phyloP scores from a whole-genome alignment of 2,888 invertebrate genomes.

The Cerceris rybyensis region DNA sequence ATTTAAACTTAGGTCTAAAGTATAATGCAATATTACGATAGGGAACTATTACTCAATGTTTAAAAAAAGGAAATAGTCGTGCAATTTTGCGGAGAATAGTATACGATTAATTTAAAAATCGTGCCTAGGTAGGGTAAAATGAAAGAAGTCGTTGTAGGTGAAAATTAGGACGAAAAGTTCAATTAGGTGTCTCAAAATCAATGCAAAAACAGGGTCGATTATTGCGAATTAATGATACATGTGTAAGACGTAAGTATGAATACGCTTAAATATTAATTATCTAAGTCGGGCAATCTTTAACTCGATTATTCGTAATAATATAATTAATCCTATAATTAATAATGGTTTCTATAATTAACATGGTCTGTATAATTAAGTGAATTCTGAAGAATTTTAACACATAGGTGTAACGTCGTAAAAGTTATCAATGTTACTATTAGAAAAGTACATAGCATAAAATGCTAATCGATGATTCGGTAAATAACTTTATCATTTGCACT shows the following conservation, averaged over 20 bases:
- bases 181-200: conserved; percentile 62
- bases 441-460: neutral
- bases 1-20: conserved; percentile 12
- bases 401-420: conserved; percentile 52
- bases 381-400: conserved; percentile 44
- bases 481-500: neutral
- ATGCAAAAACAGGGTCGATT: conserved; percentile 55
- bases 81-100: neutral
- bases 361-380: conserved; percentile 35
- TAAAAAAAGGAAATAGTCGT: neutral
- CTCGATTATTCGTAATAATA: conserved; percentile 30
- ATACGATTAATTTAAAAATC: conserved; percentile 23
- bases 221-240: conserved; percentile 40
- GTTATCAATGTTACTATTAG: conserved; percentile 49
- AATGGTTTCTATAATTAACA: no score
- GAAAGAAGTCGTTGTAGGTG: conserved; percentile 4
- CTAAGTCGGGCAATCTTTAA: conserved; percentile 33
- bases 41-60: conserved; percentile 40
- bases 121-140: neutral
- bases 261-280: conserved; percentile 62
- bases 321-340: conserved; percentile 44
- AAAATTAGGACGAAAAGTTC: conserved; percentile 29
- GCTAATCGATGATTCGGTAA: neutral
- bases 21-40: conserved; percentile 28
- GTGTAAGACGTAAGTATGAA: conserved; percentile 64